phyloP scores from a whole-genome alignment of 2,113 vertebrate genomes.

The Nanorana parkeri region DNA sequence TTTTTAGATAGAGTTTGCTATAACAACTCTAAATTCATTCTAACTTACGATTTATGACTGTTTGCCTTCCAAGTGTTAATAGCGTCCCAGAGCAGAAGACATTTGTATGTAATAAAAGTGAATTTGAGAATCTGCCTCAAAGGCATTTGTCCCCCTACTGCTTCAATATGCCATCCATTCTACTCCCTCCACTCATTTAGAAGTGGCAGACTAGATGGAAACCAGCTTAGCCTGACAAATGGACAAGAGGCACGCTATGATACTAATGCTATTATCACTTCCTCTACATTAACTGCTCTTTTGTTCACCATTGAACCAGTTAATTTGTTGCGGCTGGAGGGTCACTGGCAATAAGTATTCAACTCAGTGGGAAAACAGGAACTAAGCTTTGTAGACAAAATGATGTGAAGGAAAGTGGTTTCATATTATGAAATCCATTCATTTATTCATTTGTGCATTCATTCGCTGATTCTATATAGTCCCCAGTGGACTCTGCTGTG shows the following conservation, averaged over 20 bases:
- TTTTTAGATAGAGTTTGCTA: too few species aligned
- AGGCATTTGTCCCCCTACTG: conserved; percentile 36
- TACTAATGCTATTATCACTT: conserved; percentile 23
- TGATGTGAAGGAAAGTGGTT: neutral
- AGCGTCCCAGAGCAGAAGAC: neutral
- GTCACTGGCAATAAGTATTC: conserved; percentile 3
- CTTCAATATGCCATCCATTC: conserved; percentile 37
- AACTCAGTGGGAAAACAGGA: neutral
- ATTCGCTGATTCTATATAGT: too few species aligned
- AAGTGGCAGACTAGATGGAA: neutral
- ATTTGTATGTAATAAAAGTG: conserved; percentile 27
- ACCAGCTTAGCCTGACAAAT: conserved; percentile 40
- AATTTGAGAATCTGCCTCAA: conserved; percentile 19
- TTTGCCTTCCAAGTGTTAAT: too few species aligned
- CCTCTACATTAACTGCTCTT: conserved; percentile 3
- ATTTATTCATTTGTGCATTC: too few species aligned
- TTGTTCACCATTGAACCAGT: conserved; percentile 39
- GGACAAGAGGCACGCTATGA: conserved; percentile 31
- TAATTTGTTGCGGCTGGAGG: conserved; percentile 27
- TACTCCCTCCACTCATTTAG: conserved; percentile 8
- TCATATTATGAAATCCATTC: neutral
- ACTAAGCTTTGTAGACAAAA: neutral
- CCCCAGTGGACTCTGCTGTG: too few species aligned
- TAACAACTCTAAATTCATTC: too few species aligned
- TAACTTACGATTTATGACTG: too few species aligned